Evolutionary conservation across 2,888 invertebrate species (phyloP).

Genomic region (Lepetodrilus schrolli): DNA sequence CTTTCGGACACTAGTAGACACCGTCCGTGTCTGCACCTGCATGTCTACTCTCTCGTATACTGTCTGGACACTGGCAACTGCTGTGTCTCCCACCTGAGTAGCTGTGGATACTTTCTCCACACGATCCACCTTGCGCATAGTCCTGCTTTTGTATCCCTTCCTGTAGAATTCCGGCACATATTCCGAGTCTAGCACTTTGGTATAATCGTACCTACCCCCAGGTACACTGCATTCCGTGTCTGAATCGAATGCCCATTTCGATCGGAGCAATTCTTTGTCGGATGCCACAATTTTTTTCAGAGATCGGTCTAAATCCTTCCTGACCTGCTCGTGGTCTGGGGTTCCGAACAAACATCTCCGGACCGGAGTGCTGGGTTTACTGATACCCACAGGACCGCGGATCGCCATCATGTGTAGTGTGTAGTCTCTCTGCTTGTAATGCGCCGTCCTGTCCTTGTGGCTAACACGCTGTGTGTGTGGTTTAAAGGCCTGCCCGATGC

Average conservation of each 20-base stretch:
- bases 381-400: background rate
- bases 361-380: background rate
- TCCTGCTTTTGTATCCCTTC: background rate
- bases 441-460: background rate
- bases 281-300: background rate
- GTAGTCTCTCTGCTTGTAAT: background rate
- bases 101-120: background rate
- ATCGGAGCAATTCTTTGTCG: background rate
- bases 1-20: background rate
- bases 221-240: background rate
- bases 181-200: background rate
- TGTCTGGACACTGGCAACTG: background rate
- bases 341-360: slow-evolving; percentile 11
- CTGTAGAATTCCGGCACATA: background rate
- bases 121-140: background rate
- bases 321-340: background rate
- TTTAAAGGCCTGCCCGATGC: background rate
- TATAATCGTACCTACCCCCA: background rate
- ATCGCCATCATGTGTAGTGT: slow-evolving; percentile 5
- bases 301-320: slow-evolving; percentile 2
- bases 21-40: background rate
- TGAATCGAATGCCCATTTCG: background rate
- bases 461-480: slow-evolving; percentile 6
- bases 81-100: background rate
- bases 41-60: background rate